Percentiles rank a stretch among this genome's conserved stretches.
Evolutionary conservation across 1,140 invertebrate species (phyloP).

Genomic region (Doryteuthis pealeii): DNA sequence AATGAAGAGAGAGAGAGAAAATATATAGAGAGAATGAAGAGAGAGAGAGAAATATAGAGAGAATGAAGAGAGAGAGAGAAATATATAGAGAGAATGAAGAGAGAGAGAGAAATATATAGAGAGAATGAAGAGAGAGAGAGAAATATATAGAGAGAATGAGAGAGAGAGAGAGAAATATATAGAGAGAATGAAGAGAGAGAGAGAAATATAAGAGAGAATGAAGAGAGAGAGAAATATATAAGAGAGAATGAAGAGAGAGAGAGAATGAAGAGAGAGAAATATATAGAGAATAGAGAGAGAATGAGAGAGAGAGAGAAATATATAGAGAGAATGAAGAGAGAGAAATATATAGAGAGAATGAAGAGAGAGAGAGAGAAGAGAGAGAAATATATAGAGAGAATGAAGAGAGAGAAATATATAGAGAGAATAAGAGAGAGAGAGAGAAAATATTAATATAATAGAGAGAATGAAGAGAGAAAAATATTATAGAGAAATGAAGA

Average conservation of each 20-base stretch:
- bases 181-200: background rate
- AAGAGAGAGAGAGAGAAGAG: background rate
- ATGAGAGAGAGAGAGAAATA: background rate
- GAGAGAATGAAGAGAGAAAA: background rate
- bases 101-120: background rate
- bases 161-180: background rate
- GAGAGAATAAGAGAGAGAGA: too few relatives aligned
- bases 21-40: background rate
- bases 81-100: background rate
- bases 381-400: background rate
- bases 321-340: background rate
- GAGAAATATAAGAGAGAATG: background rate
- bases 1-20: background rate
- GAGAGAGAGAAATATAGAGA: background rate
- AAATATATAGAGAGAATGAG: background rate
- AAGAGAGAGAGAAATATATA: background rate
- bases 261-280: background rate
- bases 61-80: background rate
- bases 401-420: too few relatives aligned
- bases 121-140: background rate
- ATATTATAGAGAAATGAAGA: background rate
- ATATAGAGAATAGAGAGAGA: background rate
- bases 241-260: background rate
- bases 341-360: background rate
- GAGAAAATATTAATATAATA: background rate